phyloP scores from a whole-genome alignment of 1,140 invertebrate species.

The Aphelenchoides fujianensis region DNA sequence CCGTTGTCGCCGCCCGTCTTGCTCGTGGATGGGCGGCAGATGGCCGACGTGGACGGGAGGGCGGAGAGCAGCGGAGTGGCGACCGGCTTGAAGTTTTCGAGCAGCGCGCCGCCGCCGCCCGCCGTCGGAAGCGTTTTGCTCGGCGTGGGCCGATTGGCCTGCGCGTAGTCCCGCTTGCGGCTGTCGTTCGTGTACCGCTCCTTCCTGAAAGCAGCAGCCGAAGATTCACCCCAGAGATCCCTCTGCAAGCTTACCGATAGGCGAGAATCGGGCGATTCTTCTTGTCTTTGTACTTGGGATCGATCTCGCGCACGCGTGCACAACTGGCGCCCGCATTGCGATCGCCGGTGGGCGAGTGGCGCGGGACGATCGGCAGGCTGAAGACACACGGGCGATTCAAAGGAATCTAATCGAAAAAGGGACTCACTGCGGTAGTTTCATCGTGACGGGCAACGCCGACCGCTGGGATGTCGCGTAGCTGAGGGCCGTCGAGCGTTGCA shows the following conservation, averaged over 20 bases:
- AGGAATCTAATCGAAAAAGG: background rate
- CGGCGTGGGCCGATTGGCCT: background rate
- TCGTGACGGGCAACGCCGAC: background rate
- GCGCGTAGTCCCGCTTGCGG: conserved; percentile 1
- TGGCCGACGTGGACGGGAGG: background rate
- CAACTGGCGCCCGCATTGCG: background rate
- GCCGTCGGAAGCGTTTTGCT: background rate
- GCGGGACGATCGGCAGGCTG: background rate
- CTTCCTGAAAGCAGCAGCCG: background rate
- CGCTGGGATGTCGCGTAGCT: conserved; percentile 12
- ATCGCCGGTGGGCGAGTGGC: background rate
- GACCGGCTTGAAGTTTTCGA: no score
- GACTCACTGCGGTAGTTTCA: conserved; percentile 21
- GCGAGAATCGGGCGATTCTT: conserved; percentile 10
- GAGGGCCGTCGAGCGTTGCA: background rate
- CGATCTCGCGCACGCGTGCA: conserved; percentile 3
- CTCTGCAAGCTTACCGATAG: conserved; percentile 6
- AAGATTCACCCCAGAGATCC: background rate
- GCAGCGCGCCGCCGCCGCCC: no score
- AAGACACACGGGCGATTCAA: background rate
- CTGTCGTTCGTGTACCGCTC: background rate
- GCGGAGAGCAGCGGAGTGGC: background rate
- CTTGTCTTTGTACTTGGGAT: conserved; percentile 12
- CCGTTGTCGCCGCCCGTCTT: background rate
- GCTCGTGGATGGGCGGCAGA: background rate